Evolutionary conservation across 2,797 vertebrate species (phyloP).

Genomic region (Eulemur coronatus): DNA sequence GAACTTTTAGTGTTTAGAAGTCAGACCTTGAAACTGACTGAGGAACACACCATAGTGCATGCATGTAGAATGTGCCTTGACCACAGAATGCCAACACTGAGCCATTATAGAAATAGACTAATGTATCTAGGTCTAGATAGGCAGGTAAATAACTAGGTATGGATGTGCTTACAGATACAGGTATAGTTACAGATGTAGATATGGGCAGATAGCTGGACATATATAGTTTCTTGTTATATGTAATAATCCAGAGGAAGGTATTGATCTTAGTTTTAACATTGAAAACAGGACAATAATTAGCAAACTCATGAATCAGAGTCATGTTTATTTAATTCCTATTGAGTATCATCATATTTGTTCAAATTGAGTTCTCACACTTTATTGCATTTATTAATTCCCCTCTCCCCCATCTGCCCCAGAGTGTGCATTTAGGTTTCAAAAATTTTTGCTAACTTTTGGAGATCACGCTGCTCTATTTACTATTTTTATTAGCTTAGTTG

Average conservation of each 20-base stretch:
- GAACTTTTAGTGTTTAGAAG: not conserved
- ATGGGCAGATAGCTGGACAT: not conserved
- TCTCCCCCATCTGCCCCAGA: not conserved
- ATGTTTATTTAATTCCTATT: not conserved
- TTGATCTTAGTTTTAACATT: not conserved
- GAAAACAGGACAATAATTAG: not conserved
- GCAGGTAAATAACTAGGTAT: not conserved
- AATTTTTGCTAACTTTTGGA: not conserved
- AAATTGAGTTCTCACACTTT: not conserved
- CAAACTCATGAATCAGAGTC: not conserved
- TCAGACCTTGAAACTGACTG: not conserved
- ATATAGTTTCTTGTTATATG: not conserved
- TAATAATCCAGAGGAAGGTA: not conserved
- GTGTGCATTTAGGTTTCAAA: not conserved
- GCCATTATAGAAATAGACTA: not conserved
- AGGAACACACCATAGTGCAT: not conserved
- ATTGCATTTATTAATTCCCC: not conserved
- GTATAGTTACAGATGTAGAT: not conserved
- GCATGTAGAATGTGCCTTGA: not conserved
- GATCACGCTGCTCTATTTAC: not conserved
- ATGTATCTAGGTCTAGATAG: not conserved
- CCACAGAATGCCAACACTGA: not conserved
- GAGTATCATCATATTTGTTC: not conserved
- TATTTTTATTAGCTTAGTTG: conserved; percentile 7
- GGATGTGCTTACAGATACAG: not conserved